A percentile compares a stretch with the other conserved stretches of the same genome.
Evolutionary conservation across 2,888 invertebrate genomes (phyloP).

Genomic region (Euclidia mi): DNA sequence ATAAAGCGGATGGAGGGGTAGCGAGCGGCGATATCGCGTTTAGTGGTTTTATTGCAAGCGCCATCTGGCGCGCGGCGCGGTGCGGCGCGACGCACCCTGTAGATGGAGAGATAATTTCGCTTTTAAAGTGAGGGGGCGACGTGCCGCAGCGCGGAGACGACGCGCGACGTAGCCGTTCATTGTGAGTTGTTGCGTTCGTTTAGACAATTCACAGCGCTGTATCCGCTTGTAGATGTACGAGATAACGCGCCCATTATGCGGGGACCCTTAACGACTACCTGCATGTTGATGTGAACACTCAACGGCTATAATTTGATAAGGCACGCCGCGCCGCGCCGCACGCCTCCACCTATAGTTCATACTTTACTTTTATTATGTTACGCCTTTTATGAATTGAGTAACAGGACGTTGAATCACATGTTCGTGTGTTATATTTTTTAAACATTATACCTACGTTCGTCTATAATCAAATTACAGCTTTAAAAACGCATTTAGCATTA

Average conservation of each 20-base stretch:
- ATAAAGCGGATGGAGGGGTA: conserved; percentile 86
- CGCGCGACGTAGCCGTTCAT: conserved; percentile 65
- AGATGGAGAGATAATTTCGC: conserved; percentile 89
- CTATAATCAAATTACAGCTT: conserved; percentile 24
- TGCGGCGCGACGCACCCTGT: conserved; percentile 75
- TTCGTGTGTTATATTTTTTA: conserved; percentile 16
- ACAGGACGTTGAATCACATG: conserved; percentile 25
- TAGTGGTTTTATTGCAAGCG: conserved; percentile 90
- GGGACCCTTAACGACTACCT: conserved; percentile 75
- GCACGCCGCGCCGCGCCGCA: conserved; percentile 55
- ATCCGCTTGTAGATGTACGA: conserved; percentile 75
- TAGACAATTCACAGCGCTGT: conserved; percentile 82
- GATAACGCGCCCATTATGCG: conserved; percentile 80
- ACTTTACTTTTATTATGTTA: conserved; percentile 32
- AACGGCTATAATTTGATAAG: conserved; percentile 79
- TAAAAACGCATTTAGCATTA: conserved; percentile 24
- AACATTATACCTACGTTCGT: conserved; percentile 8
- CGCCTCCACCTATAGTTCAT: conserved; percentile 41
- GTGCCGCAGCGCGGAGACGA: conserved; percentile 17
- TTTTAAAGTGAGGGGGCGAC: conserved; percentile 76
- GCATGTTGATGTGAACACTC: conserved; percentile 73
- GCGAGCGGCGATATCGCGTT: conserved; percentile 87
- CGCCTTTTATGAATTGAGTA: conserved; percentile 33
- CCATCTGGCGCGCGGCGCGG: conserved; percentile 86
- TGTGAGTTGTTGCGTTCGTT: conserved; percentile 84